These are phyloP conservation scores for Chrysopilus asiliformis DNA, from an alignment of 2,888 invertebrate genomes.

Conservation along the genomic window DNA sequence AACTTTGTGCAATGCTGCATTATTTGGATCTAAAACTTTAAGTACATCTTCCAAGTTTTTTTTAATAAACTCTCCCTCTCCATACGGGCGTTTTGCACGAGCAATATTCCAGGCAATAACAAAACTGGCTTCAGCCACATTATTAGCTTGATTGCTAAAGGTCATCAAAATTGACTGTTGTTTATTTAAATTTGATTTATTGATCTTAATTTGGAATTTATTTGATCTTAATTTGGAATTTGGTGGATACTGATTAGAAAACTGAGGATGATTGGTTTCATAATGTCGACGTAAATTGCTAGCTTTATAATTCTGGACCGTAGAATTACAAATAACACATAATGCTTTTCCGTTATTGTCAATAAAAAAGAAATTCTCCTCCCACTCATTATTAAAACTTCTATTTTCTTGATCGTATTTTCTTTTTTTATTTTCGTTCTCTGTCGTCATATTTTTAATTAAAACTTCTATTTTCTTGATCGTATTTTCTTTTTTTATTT, in stretches of 20 bases:
- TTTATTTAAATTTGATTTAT: too few relatives aligned
- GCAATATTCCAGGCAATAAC: constrained; percentile 6
- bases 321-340: constrained; percentile 6
- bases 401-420: too few relatives aligned
- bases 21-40: constrained; percentile 8
- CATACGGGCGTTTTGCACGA: constrained; percentile 7
- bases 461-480: too few relatives aligned
- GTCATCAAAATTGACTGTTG: too few relatives aligned
- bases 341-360: constrained; percentile 6
- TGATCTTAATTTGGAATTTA: too few relatives aligned
- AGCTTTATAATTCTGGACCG: constrained; percentile 5
- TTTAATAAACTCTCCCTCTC: constrained; percentile 8
- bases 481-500: too few relatives aligned
- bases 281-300: constrained; percentile 6
- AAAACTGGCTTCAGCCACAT: constrained; percentile 4
- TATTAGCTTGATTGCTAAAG: too few relatives aligned
- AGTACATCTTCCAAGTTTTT: constrained; percentile 6
- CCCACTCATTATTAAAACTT: constrained; percentile 4
- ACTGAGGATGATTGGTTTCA: constrained; percentile 5
- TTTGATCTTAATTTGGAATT: constrained; percentile 1
- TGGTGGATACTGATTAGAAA: constrained; percentile 3
- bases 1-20: constrained; percentile 6
- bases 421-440: too few relatives aligned
- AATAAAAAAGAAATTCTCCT: constrained; percentile 5
- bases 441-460: too few relatives aligned